A percentile compares a stretch with the other conserved stretches of the same genome.
These are phyloP conservation scores for Phalloptychus januarius DNA, from an alignment of 2,797 vertebrate genomes.

Conservation along the genomic window DNA sequence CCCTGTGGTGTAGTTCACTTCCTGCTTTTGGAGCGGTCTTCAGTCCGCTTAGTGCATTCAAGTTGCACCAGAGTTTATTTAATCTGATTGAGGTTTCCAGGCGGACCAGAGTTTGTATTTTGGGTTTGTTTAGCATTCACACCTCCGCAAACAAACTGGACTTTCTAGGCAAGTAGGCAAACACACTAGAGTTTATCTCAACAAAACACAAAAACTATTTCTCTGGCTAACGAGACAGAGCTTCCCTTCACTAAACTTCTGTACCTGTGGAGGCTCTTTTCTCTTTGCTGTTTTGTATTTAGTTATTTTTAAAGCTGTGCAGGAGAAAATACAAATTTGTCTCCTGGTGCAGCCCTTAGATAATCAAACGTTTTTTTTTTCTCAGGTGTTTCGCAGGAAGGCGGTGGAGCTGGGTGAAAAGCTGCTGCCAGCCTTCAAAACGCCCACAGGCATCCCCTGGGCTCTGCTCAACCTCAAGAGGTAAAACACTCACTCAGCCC, in stretches of 20 bases:
- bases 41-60: too few species aligned
- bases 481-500: constrained; percentile 76
- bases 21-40: too few species aligned
- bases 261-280: not conserved
- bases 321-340: constrained; percentile 3
- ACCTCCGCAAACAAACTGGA: too few species aligned
- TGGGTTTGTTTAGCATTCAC: too few species aligned
- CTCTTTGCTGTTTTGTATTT: not conserved
- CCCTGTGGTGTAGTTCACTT: too few species aligned
- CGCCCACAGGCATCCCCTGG: constrained; percentile 97
- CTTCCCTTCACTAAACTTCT: not conserved
- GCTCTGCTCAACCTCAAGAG: constrained; percentile 98
- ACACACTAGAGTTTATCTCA: too few species aligned
- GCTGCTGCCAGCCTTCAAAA: constrained; percentile 96
- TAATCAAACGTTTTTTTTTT: constrained; percentile 29
- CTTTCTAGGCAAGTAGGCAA: too few species aligned
- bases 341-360: not conserved
- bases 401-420: constrained; percentile 96
- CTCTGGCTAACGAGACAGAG: not conserved
- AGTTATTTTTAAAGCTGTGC: not conserved
- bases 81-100: too few species aligned
- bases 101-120: too few species aligned
- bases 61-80: too few species aligned
- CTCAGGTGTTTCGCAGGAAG: constrained; percentile 92
- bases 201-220: not conserved